Evolutionary conservation across 1,140 invertebrate genomes (phyloP).

Genomic region (Drosophila santomea): DNA sequence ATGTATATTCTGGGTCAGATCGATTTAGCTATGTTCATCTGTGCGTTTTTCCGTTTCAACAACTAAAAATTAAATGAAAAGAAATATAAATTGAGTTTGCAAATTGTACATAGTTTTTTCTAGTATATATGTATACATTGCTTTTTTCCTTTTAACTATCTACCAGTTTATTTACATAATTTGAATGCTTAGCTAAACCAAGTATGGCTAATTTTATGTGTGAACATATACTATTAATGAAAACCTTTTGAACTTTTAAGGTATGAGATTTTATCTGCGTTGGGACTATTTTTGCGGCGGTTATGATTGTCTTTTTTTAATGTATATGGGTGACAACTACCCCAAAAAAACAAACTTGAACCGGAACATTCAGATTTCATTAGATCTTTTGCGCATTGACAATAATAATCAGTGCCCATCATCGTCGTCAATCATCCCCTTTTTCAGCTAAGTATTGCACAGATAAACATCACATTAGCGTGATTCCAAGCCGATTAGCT

Average conservation of each 20-base stretch:
- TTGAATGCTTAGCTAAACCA: background rate
- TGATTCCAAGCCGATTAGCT: conserved; percentile 68
- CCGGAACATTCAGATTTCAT: conserved; percentile 51
- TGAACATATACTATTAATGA: conserved; percentile 54
- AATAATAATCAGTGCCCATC: conserved; percentile 14
- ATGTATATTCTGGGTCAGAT: too few species aligned
- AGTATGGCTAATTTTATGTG: too few species aligned
- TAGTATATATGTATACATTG: too few species aligned
- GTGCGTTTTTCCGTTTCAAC: too few species aligned
- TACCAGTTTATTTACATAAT: background rate
- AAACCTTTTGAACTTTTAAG: conserved; percentile 37
- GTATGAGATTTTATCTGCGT: conserved; percentile 37
- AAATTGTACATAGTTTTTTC: too few species aligned
- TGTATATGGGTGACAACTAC: conserved; percentile 10
- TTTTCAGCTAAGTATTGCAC: conserved; percentile 15
- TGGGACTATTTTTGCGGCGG: conserved; percentile 33
- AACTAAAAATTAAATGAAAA: too few species aligned
- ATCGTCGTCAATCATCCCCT: conserved; percentile 36
- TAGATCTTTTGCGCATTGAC: conserved; percentile 28
- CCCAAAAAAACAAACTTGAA: background rate
- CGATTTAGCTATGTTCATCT: too few species aligned
- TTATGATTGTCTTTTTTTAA: conserved; percentile 16
- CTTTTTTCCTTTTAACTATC: too few species aligned
- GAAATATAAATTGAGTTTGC: too few species aligned
- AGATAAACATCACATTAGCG: conserved; percentile 71